phyloP scores from a whole-genome alignment of 2,113 vertebrate species.

The Sinocyclocheilus anshuiensis region DNA sequence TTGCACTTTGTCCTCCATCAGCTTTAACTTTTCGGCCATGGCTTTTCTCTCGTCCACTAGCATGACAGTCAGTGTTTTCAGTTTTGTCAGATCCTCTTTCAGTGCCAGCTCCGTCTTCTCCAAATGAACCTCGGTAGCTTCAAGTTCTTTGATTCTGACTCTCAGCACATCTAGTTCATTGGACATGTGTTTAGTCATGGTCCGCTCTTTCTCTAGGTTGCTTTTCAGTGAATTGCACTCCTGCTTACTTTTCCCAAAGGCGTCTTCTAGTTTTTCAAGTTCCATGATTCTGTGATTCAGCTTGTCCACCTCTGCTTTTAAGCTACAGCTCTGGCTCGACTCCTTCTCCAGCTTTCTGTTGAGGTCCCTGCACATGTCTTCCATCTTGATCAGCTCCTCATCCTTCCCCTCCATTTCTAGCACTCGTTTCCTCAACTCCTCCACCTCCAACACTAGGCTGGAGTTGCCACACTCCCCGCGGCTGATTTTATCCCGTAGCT shows the following conservation, averaged over 20 bases:
- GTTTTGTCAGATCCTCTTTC: slow-evolving; percentile 93
- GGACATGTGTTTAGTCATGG: slow-evolving; percentile 84
- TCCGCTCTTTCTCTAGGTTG: slow-evolving; percentile 91
- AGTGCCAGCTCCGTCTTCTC: slow-evolving; percentile 88
- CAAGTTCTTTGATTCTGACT: slow-evolving; percentile 86
- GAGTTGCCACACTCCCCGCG: slow-evolving; percentile 87
- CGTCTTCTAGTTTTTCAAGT: slow-evolving; percentile 92
- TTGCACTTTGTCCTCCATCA: slow-evolving; percentile 92
- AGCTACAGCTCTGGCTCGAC: slow-evolving; percentile 81
- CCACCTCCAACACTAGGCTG: slow-evolving; percentile 86
- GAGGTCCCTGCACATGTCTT: slow-evolving; percentile 92
- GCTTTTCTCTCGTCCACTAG: slow-evolving; percentile 93
- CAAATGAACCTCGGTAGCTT: slow-evolving; percentile 84
- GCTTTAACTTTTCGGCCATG: slow-evolving; percentile 90
- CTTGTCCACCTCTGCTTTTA: slow-evolving; percentile 91
- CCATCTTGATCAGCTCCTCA: slow-evolving; percentile 92
- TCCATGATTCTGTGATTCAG: slow-evolving; percentile 92
- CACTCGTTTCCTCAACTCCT: slow-evolving; percentile 88
- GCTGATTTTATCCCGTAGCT: slow-evolving; percentile 89
- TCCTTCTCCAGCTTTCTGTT: slow-evolving; percentile 93
- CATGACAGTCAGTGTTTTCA: slow-evolving; percentile 96
- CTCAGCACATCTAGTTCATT: slow-evolving; percentile 89
- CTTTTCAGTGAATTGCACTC: slow-evolving; percentile 89
- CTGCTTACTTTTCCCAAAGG: slow-evolving; percentile 92
- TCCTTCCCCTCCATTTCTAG: slow-evolving; percentile 98